A percentile compares a stretch with the other conserved stretches of the same genome.
Evolutionary conservation across 2,797 vertebrate species (phyloP).

Genomic region (Thaleichthys pacificus): DNA sequence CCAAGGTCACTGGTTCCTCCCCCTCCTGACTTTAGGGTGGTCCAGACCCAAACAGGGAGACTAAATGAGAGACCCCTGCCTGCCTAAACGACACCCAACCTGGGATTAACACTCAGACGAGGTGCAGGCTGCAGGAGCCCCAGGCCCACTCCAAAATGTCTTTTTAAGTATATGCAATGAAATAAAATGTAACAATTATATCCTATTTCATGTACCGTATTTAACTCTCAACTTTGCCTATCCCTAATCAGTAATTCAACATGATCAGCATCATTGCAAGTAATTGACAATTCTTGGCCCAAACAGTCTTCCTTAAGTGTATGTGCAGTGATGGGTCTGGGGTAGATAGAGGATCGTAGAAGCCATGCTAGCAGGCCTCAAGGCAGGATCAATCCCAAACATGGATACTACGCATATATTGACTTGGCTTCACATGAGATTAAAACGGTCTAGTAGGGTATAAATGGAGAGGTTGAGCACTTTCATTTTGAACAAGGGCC

Average conservation of each 20-base stretch:
- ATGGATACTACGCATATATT: background rate
- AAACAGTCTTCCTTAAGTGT: too few species aligned
- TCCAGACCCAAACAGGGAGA: constrained; percentile 57
- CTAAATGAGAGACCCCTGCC: constrained; percentile 65
- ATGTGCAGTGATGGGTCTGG: too few species aligned
- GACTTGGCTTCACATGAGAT: background rate
- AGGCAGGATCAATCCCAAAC: background rate
- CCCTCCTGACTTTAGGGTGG: constrained; percentile 56
- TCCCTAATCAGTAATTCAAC: too few species aligned
- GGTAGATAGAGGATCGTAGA: too few species aligned
- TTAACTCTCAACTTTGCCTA: background rate
- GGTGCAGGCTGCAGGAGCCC: constrained; percentile 51
- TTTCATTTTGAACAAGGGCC: background rate
- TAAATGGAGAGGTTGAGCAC: background rate
- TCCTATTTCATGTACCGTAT: background rate
- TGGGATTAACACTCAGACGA: constrained; percentile 65
- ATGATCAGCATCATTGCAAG: too few species aligned
- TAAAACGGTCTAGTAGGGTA: background rate
- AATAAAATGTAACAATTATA: too few species aligned
- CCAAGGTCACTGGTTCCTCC: constrained; percentile 16
- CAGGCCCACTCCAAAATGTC: constrained; percentile 8
- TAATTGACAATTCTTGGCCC: too few species aligned
- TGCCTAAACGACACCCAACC: constrained; percentile 66
- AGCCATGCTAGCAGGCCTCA: background rate
- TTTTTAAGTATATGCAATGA: background rate